Percentiles rank a stretch among this genome's conserved stretches.
Evolutionary conservation across 2,113 vertebrate genomes (phyloP).

Genomic region (Neodon shergylaensis): DNA sequence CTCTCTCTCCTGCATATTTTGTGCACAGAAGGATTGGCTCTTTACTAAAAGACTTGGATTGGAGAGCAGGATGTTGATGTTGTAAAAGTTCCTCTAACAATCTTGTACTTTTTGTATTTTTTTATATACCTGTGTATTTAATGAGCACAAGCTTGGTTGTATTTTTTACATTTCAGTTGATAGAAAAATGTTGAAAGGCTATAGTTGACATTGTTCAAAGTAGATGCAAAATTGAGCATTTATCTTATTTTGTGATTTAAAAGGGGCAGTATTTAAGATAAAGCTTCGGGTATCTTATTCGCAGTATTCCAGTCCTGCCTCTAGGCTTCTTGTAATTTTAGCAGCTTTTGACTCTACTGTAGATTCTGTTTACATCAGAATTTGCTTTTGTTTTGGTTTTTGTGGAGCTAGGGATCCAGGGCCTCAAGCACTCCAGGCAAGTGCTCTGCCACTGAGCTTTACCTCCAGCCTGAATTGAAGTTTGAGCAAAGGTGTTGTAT

Average conservation of each 20-base stretch:
- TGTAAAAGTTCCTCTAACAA: conserved; percentile 91
- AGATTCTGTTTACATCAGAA: conserved; percentile 79
- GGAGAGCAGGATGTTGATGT: conserved; percentile 94
- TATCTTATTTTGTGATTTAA: conserved; percentile 84
- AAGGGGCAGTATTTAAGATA: conserved; percentile 73
- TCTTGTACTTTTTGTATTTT: conserved; percentile 91
- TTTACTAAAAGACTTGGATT: conserved; percentile 94
- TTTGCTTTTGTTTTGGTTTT: conserved; percentile 22
- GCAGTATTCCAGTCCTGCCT: conserved; percentile 78
- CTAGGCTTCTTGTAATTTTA: conserved; percentile 80
- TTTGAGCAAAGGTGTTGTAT: conserved; percentile 63
- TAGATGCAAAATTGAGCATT: conserved; percentile 75
- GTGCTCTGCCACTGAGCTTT: background rate
- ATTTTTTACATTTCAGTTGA: conserved; percentile 88
- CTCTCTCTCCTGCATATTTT: conserved; percentile 79
- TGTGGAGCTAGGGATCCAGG: background rate
- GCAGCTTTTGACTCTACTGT: conserved; percentile 74
- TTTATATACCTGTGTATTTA: conserved; percentile 91
- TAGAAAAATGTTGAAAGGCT: conserved; percentile 84
- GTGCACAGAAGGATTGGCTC: conserved; percentile 95
- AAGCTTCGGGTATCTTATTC: conserved; percentile 77
- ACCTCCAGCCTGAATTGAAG: background rate
- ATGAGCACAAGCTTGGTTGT: conserved; percentile 90
- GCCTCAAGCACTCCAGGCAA: background rate
- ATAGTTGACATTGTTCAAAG: conserved; percentile 83